Evolutionary conservation across 2,797 vertebrate species (phyloP).

Genomic region (Cynodonichthys magdalenae): DNA sequence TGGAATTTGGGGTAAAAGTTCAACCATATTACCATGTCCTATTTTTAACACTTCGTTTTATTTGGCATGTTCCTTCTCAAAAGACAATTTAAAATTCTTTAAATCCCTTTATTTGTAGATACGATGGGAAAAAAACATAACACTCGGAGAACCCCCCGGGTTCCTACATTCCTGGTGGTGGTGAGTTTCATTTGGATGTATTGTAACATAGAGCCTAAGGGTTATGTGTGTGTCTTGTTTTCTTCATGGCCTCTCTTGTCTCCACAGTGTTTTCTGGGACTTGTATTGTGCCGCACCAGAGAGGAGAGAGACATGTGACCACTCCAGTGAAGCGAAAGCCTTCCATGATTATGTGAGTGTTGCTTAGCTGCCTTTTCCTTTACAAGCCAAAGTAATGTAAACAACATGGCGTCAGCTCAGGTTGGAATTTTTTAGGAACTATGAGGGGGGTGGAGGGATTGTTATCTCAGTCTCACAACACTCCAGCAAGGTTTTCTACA

Average conservation of each 20-base stretch:
- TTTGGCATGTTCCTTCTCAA: background rate
- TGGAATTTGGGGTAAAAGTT: slow-evolving; percentile 27
- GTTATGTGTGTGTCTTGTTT: slow-evolving; percentile 51
- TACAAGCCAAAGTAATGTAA: slow-evolving; percentile 20
- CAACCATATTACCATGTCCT: background rate
- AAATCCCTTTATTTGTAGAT: slow-evolving; percentile 79
- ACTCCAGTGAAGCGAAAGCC: slow-evolving; percentile 99
- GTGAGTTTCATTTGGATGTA: slow-evolving; percentile 80
- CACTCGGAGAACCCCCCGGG: slow-evolving; percentile 94
- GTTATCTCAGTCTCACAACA: slow-evolving; percentile 26
- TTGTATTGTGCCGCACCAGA: slow-evolving; percentile 98
- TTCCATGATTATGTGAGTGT: slow-evolving; percentile 98
- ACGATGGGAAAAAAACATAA: slow-evolving; percentile 99
- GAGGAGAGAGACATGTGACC: slow-evolving; percentile 98
- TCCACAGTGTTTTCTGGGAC: slow-evolving; percentile 96
- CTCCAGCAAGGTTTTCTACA: slow-evolving; percentile 14
- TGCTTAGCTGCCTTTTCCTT: slow-evolving; percentile 16
- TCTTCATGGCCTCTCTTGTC: slow-evolving; percentile 63
- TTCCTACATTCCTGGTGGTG: slow-evolving; percentile 99
- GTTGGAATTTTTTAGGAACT: slow-evolving; percentile 11
- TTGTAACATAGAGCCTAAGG: slow-evolving; percentile 27
- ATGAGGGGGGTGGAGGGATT: slow-evolving; percentile 4
- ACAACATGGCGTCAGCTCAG: background rate
- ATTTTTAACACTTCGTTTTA: background rate
- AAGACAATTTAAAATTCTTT: background rate